Evolutionary conservation across 2,888 invertebrate species (phyloP), one percentile per base, ranked within the genome.

Genomic region (Lymantria monacha): DNA sequence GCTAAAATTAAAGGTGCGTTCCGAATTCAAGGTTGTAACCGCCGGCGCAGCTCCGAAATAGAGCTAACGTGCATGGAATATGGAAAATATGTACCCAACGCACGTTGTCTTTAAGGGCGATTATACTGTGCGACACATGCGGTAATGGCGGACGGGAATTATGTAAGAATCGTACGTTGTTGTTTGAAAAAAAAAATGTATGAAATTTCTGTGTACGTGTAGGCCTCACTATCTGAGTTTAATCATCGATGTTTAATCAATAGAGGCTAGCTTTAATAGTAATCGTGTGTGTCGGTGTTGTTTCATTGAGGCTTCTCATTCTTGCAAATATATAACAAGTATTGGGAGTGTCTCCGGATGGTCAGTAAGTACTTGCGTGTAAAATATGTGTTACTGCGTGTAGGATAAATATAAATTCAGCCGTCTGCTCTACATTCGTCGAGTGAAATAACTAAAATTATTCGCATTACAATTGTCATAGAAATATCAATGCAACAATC

Each of bases 1-100:
- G 87, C 90, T 90, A 90, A 87, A 88, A 85, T 89, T 88, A 89
- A 89, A 90, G 90, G 90, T 90, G 88, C 88, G 89, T 89, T 85
- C 83, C 76, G 71, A 81, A 83, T 86, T 88, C 89, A 89, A 89
- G 89, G 89, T 87, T 88, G 85, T 77, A 74, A 82, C 73, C 86
- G 87, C 88, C 85, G 82, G 87, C 88, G 87, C 88, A 86, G 84
- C 78, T 76, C 84, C 79, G 75, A 82, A 87, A 85, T 85, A 85
- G 77, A 72, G 81, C 82, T 76, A 82, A 76, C 79, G 81, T 80
- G 79, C 83, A 85, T 79, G 87, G 85, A 80, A 85, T 78, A 81
- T 79, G 77, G 77, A 78, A 76, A 79, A 72, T 70, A 74, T 74
- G 75, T 71, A 72, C 76, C 72, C 68, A 74, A 81, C 76, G 76